A percentile compares a stretch with the other conserved stretches of the same genome.
These are phyloP conservation scores for Gallinago stenura DNA, from an alignment of 2,797 vertebrate species.

Conservation along the genomic window DNA sequence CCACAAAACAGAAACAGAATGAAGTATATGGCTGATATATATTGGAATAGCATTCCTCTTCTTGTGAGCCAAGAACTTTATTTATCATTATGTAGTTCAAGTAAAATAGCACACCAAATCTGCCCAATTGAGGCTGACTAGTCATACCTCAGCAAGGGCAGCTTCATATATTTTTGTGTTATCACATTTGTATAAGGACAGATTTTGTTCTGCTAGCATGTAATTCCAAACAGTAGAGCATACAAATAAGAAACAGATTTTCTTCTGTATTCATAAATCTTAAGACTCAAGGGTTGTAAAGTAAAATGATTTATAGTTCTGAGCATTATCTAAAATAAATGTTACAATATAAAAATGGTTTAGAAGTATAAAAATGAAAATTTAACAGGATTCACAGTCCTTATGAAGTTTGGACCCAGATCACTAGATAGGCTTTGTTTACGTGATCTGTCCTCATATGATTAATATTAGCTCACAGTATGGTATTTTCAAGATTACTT, in stretches of 20 bases:
- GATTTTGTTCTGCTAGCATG: constrained; percentile 50
- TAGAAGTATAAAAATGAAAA: constrained; percentile 37
- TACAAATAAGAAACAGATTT: constrained; percentile 65
- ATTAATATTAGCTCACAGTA: constrained; percentile 49
- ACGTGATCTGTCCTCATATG: constrained; percentile 39
- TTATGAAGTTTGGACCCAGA: constrained; percentile 61
- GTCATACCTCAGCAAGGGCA: constrained; percentile 13
- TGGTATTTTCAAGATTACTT: constrained; percentile 43
- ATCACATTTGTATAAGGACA: constrained; percentile 42
- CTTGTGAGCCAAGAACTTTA: constrained; percentile 36
- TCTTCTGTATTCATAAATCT: constrained; percentile 59
- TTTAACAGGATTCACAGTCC: constrained; percentile 30
- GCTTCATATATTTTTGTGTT: constrained; percentile 41
- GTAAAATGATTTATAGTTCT: constrained; percentile 61
- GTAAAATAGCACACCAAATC: background rate
- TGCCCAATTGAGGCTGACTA: background rate
- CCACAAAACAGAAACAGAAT: constrained; percentile 6
- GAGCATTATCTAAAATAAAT: constrained; percentile 64
- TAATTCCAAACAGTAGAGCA: constrained; percentile 70
- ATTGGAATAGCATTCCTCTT: background rate
- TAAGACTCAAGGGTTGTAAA: constrained; percentile 40
- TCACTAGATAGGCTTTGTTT: constrained; percentile 58
- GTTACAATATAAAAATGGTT: constrained; percentile 39
- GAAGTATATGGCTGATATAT: background rate
- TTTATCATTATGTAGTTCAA: constrained; percentile 12